phyloP scores from a whole-genome alignment of 1,140 invertebrate species.

The Drosophila subpulchrella region DNA sequence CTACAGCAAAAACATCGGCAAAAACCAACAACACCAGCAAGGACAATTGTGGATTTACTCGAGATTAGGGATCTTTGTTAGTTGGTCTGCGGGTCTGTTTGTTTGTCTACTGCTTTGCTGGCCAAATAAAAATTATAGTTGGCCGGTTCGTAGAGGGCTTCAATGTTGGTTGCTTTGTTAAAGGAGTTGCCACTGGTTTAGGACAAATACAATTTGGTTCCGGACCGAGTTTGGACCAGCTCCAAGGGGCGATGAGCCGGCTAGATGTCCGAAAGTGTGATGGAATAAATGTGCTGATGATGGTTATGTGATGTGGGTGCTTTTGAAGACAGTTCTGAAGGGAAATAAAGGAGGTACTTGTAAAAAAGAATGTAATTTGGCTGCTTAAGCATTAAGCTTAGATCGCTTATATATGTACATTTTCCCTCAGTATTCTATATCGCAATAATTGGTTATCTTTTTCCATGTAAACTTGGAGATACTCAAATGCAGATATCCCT shows the following conservation, averaged over 20 bases:
- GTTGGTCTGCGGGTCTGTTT: slow-evolving; percentile 53
- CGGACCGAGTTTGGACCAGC: slow-evolving; percentile 14
- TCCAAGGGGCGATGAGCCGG: slow-evolving; percentile 21
- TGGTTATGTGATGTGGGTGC: slow-evolving; percentile 33
- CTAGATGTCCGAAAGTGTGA: slow-evolving; percentile 31
- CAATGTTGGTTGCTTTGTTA: slow-evolving; percentile 25
- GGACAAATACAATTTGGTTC: slow-evolving; percentile 38
- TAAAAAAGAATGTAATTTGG: slow-evolving; percentile 9
- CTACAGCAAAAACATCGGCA: slow-evolving; percentile 7
- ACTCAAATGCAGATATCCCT: slow-evolving; percentile 15
- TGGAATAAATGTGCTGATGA: slow-evolving; percentile 42
- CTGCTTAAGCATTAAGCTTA: too few relatives aligned
- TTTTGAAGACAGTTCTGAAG: background rate
- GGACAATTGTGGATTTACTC: slow-evolving; percentile 75
- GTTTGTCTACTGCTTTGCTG: slow-evolving; percentile 42
- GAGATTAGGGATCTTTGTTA: slow-evolving; percentile 80
- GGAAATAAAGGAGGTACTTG: slow-evolving; percentile 3
- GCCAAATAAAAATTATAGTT: slow-evolving; percentile 77
- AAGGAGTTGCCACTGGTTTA: slow-evolving; percentile 24
- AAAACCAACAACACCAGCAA: slow-evolving; percentile 34
- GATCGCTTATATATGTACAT: too few relatives aligned
- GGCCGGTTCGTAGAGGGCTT: slow-evolving; percentile 20
- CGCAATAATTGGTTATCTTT: slow-evolving; percentile 2
- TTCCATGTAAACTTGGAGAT: background rate
- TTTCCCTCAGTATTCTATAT: background rate